These are phyloP conservation scores for Eupleurogrammus muticus DNA, from an alignment of 2,797 vertebrate species.

Conservation along the genomic window DNA sequence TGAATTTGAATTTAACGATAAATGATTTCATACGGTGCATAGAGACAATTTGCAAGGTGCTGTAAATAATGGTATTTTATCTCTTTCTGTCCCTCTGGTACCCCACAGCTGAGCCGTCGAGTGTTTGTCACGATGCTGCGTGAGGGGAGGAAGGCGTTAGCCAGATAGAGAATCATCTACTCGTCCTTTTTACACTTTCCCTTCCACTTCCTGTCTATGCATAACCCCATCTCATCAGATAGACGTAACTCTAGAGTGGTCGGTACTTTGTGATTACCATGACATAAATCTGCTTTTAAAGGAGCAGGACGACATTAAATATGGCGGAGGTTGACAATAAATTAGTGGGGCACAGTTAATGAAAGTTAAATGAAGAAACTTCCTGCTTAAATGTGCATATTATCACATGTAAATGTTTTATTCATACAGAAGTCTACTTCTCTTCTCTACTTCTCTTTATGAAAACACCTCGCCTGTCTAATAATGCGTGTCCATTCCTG, in stretches of 20 bases:
- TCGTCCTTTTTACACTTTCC: slow-evolving; percentile 14
- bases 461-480: no score
- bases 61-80: slow-evolving; percentile 7
- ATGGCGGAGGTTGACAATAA: no score
- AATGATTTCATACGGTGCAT: background rate
- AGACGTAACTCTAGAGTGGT: background rate
- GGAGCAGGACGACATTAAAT: no score
- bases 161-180: slow-evolving; percentile 44
- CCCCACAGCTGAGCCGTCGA: slow-evolving; percentile 24
- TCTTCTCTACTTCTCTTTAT: no score
- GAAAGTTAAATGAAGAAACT: no score
- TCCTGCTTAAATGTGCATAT: background rate
- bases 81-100: background rate
- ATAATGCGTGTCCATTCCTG: no score
- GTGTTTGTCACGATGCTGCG: slow-evolving; percentile 16
- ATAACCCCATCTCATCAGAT: background rate
- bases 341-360: no score
- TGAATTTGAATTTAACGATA: no score
- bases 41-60: background rate
- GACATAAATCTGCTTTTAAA: no score
- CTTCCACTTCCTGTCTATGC: slow-evolving; percentile 13
- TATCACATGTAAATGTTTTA: background rate
- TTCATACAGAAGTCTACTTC: no score
- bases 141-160: background rate
- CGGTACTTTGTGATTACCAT: no score